Evolutionary conservation across 2,888 invertebrate species (phyloP), one percentile per base, ranked within the genome.

Genomic region (Phorcus lineatus): DNA sequence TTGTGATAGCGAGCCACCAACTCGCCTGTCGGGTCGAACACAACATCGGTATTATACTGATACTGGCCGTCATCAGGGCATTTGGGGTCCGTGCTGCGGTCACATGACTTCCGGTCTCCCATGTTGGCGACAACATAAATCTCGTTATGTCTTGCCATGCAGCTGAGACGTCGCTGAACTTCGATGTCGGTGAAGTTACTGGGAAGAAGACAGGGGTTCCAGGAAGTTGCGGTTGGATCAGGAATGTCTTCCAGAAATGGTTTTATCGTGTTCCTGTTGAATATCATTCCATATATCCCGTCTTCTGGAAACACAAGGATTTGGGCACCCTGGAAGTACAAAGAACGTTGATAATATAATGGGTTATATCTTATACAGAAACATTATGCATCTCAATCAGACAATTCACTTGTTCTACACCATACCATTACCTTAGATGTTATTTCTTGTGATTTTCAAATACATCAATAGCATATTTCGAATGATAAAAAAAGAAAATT

Each of bases 251-350:
- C 90, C 54, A 89, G 80, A 81, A 83, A 88, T 0, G 82, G 86
- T 52, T 78, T 55, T 16, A 89, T 81, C 16, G 81, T 77, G 3
- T 82, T 55, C 52, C 87, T 80, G 9, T 87, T 85, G 78, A 89
- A 83, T 0, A 88, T n/a, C 85, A 88, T 2, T 88, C 94, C 89
- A 88, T 94, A 94, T 0, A 94, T 91, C 0, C 93, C 91, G 53
- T 94, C 91, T 92, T 97, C 97, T 0, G 97, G 97, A 89, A 97
- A 97, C 0, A 97, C 95, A 11, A 97, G 94, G 28, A 97, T 96
- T 87, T 97, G 96, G 0, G 95, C 95, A 81, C 94, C 93, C 96
- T 96, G 93, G 22, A 94, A 91, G 47, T 82, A 82, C 78, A 36
- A 7, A 36, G 7, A 4, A 36, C 2, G 36, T 36, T 36, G 2